phyloP scores from a whole-genome alignment of 2,113 vertebrate species.

The Ailuropoda melanoleuca region DNA sequence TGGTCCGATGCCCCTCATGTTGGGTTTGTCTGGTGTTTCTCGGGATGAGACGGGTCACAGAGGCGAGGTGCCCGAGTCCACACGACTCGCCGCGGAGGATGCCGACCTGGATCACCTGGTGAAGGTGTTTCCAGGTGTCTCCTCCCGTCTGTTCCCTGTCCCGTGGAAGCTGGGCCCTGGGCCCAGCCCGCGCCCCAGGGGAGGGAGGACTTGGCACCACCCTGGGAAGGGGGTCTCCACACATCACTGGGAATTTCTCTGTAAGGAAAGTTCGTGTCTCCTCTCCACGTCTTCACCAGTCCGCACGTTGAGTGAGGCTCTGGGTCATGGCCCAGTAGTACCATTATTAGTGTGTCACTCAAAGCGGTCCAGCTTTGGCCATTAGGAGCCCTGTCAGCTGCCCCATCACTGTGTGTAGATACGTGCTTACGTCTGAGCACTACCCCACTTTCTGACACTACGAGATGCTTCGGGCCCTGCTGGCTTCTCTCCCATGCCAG shows the following conservation, averaged over 20 bases:
- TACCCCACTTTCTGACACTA: not conserved
- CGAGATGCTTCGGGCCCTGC: not conserved
- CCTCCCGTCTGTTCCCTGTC: not conserved
- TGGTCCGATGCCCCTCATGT: not conserved
- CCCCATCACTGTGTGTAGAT: not conserved
- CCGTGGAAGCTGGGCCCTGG: not conserved
- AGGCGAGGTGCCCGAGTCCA: not conserved
- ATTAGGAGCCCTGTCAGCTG: not conserved
- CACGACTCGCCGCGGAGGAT: not conserved
- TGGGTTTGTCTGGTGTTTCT: not conserved
- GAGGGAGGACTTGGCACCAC: not conserved
- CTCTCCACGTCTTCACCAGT: not conserved
- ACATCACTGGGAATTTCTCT: fast-evolving
- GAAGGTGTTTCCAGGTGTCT: not conserved
- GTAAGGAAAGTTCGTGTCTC: not conserved
- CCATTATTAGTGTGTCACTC: not conserved
- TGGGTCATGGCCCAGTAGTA: not conserved
- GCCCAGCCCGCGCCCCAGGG: not conserved
- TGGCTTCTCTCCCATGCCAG: not conserved
- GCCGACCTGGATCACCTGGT: not conserved
- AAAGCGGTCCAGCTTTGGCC: not conserved
- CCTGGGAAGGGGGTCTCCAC: not conserved
- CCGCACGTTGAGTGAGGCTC: not conserved
- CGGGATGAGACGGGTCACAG: not conserved
- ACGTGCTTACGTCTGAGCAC: not conserved